Evolutionary conservation across 2,797 vertebrate species (phyloP), one percentile per base, ranked within the genome.

Genomic region (Tokudaia muenninki): DNA sequence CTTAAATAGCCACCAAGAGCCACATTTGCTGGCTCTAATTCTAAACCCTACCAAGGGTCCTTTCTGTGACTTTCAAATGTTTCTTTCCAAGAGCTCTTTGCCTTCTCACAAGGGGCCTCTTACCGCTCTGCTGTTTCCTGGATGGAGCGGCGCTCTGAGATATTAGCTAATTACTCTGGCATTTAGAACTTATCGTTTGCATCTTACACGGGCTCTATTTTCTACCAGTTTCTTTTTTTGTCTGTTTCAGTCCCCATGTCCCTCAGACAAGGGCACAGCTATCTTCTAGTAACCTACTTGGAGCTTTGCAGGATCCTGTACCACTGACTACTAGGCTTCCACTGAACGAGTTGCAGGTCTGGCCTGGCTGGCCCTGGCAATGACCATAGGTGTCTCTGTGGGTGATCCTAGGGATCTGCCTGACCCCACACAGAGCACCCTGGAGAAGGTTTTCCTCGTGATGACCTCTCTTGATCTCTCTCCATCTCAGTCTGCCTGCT

Each of bases 111-210:
- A 14, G 26, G 19, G 87, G 65, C 90, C 77, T 63, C 57, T 72
- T 16, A 59, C 44, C 8, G 63, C 47, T 50, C 67, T 10, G 14
- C 24, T 37, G 3, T 74, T 26, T 93, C n/a, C 61, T 1, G n/a
- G 74, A 22, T 17, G 59, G 9, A 26, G 31, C 21, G 11, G 10
- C 29, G 50, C 80, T 84, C 55, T 1, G 63, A 87, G 87, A 82
- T 57, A 90, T 70, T 79, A 92, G 93, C 52, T 82, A 74, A 82
- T 67, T 47, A 59, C 14, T 22, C 67, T 9, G 61, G 29, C 31
- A 87, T 80, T 12, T 50, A 90, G 67, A 95, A 79, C 79, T 87
- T 81, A 50, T 72, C 72, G 79, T 92, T 90, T 94, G 78, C n/a
- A 94, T 94, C 37, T 83, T 88, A 74, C 29, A 17, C 3, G 8